phyloP scores from a whole-genome alignment of 2,797 vertebrate genomes.

The Triplophysa yarkandensis region DNA sequence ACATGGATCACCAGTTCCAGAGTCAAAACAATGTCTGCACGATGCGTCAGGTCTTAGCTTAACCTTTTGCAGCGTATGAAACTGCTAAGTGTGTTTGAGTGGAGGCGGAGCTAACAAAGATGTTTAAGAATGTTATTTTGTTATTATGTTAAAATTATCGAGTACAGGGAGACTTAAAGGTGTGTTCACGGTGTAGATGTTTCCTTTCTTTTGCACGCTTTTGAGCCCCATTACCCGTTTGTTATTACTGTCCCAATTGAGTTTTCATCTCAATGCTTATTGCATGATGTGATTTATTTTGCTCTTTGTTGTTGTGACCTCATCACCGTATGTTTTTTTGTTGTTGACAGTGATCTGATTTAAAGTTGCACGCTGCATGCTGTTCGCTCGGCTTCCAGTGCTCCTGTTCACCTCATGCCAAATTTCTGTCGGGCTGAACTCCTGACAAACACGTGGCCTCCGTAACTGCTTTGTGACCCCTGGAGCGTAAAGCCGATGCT shows the following conservation, averaged over 20 bases:
- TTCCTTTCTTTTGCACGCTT: conserved; percentile 6
- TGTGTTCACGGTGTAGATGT: no score
- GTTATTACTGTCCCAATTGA: not conserved
- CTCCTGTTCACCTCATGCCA: conserved; percentile 65
- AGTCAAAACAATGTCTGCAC: no score
- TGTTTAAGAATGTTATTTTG: no score
- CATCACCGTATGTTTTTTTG: conserved; percentile 67
- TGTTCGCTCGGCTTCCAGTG: conserved; percentile 64
- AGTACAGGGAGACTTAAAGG: no score
- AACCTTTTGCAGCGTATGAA: no score
- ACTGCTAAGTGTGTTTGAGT: no score
- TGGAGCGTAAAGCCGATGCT: conserved; percentile 63
- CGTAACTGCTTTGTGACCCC: conserved; percentile 24
- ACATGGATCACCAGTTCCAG: no score
- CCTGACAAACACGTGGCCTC: conserved; percentile 52
- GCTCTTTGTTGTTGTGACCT: conserved; percentile 60
- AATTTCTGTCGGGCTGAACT: not conserved
- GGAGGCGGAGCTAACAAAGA: no score
- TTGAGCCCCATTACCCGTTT: conserved; percentile 49
- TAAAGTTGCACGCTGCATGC: conserved; percentile 74
- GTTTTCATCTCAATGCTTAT: not conserved
- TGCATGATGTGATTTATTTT: conserved; percentile 15
- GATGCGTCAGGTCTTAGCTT: no score
- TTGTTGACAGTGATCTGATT: conserved; percentile 77
- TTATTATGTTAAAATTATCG: no score